Percentiles rank a stretch among this genome's conserved stretches.
Evolutionary conservation across 1,140 invertebrate genomes (phyloP).

Genomic region (Nomia melanderi): DNA sequence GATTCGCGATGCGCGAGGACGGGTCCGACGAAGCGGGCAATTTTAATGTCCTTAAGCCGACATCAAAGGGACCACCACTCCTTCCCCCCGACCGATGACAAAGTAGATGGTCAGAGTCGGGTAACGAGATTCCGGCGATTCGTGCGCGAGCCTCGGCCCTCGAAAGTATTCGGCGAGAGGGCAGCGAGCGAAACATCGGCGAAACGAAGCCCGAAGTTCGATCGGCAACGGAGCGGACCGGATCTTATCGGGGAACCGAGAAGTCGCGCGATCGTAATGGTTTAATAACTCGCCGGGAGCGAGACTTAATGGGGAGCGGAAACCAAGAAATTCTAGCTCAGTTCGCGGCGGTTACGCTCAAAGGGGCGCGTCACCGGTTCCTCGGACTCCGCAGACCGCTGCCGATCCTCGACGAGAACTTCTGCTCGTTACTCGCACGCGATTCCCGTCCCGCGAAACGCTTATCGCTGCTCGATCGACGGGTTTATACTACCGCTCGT

Average conservation of each 20-base stretch:
- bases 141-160: not conserved
- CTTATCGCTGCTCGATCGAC: constrained; percentile 43
- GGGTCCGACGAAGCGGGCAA: constrained; percentile 28
- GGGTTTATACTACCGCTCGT: constrained; percentile 39
- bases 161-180: constrained; percentile 4
- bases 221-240: not conserved
- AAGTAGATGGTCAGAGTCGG: constrained; percentile 1
- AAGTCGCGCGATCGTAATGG: constrained; percentile 29
- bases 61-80: constrained; percentile 17
- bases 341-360: too few relatives aligned
- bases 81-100: constrained; percentile 8
- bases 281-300: constrained; percentile 4
- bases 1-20: constrained; percentile 1
- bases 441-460: constrained; percentile 64
- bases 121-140: constrained; percentile 36
- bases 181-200: not conserved
- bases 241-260: constrained; percentile 9
- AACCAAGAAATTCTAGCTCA: not conserved
- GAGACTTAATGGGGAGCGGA: not conserved
- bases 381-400: too few relatives aligned
- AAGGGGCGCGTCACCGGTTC: not conserved
- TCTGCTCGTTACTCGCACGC: constrained; percentile 65
- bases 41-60: constrained; percentile 33
- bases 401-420: too few relatives aligned
- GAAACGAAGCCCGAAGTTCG: not conserved